phyloP scores from a whole-genome alignment of 2,888 invertebrate species.

The Hirudinaria manillensis region DNA sequence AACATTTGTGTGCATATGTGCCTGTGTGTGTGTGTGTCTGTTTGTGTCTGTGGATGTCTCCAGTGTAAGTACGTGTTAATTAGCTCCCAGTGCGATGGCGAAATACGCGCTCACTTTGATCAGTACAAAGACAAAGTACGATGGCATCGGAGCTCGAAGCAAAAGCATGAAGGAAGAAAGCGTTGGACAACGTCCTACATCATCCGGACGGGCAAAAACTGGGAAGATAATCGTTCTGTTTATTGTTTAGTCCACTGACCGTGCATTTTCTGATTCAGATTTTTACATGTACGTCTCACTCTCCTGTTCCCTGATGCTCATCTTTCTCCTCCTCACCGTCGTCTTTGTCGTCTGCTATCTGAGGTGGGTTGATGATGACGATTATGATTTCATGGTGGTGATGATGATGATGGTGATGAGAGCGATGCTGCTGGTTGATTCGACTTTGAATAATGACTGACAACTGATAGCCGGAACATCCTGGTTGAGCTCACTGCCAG shows the following conservation, averaged over 20 bases:
- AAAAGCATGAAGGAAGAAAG: neutral
- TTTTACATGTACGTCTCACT: conserved; percentile 54
- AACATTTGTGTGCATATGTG: neutral
- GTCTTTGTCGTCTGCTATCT: conserved; percentile 22
- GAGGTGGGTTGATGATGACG: neutral
- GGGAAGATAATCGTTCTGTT: conserved; percentile 12
- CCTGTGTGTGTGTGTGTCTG: neutral
- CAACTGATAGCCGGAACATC: no score
- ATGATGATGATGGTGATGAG: neutral
- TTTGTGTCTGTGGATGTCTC: neutral
- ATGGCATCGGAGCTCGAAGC: no score
- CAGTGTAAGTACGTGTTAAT: neutral
- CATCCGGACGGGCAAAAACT: neutral
- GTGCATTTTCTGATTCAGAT: conserved; percentile 4
- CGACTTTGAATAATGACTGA: no score
- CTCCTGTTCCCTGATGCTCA: conserved; percentile 60
- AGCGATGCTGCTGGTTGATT: neutral
- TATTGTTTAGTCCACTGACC: conserved; percentile 7
- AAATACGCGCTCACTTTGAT: no score
- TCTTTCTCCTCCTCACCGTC: conserved; percentile 55
- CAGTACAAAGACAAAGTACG: no score
- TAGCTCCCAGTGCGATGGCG: neutral
- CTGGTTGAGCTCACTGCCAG: no score
- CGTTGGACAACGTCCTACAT: neutral
- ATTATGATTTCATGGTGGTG: neutral